A percentile compares a stretch with the other conserved stretches of the same genome.
Evolutionary conservation across 2,113 vertebrate species (phyloP).

Genomic region (Tor tambroides): DNA sequence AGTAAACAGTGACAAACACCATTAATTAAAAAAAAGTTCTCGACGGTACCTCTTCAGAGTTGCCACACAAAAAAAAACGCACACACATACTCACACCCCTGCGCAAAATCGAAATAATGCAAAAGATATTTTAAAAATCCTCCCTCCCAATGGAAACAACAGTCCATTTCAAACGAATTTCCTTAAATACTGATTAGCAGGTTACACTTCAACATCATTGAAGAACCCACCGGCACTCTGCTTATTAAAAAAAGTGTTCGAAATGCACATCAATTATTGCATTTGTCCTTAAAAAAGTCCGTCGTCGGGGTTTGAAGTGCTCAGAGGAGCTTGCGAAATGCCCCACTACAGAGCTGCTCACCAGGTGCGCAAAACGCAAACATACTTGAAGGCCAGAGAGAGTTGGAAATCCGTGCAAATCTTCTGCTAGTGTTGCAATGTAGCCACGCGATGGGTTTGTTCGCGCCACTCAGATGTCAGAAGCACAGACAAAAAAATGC

Average conservation of each 20-base stretch:
- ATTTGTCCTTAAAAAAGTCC: constrained; percentile 66
- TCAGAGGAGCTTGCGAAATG: constrained; percentile 52
- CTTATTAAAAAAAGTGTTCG: constrained; percentile 49
- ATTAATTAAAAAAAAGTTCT: constrained; percentile 52
- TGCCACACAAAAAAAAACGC: not conserved
- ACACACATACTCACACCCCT: not conserved
- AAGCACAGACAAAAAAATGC: constrained; percentile 45
- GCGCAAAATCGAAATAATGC: constrained; percentile 28
- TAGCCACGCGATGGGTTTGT: constrained; percentile 36
- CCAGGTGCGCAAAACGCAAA: not conserved
- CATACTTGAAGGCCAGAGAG: not conserved
- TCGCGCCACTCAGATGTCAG: constrained; percentile 31
- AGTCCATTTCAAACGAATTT: constrained; percentile 74
- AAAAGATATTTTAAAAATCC: constrained; percentile 62
- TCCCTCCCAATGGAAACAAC: constrained; percentile 72
- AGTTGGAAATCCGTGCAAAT: not conserved
- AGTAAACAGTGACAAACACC: constrained; percentile 29
- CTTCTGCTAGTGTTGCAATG: constrained; percentile 18
- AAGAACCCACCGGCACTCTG: constrained; percentile 30
- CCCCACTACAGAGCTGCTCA: constrained; percentile 38
- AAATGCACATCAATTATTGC: constrained; percentile 76
- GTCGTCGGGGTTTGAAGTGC: constrained; percentile 63
- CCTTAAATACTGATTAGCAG: constrained; percentile 81
- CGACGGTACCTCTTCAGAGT: constrained; percentile 22
- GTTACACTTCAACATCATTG: constrained; percentile 64